These are phyloP conservation scores for Mesaphorura yosii DNA, from an alignment of 1,140 invertebrate species.

Conservation along the genomic window DNA sequence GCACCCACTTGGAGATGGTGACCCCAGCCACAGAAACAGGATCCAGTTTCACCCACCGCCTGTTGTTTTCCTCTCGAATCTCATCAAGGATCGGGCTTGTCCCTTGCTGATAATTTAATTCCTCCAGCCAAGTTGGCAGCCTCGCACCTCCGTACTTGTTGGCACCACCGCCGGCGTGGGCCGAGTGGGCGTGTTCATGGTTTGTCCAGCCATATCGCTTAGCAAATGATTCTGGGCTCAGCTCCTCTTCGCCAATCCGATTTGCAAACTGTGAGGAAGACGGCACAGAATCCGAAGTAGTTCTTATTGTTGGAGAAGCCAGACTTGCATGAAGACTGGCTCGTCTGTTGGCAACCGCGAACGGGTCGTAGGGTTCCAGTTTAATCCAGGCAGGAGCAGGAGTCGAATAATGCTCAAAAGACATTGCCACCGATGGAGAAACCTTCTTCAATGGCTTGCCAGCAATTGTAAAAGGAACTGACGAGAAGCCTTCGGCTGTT, in stretches of 20 bases:
- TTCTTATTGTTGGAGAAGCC: background rate
- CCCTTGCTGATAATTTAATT: conserved; percentile 16
- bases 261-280: conserved; percentile 15
- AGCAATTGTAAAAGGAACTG: background rate
- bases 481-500: conserved; percentile 2
- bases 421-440: conserved; percentile 2
- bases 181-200: no score
- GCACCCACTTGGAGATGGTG: conserved; percentile 31
- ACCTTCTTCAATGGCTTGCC: background rate
- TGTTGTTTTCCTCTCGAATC: conserved; percentile 14
- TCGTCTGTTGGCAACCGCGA: background rate
- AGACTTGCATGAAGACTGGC: background rate
- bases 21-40: conserved; percentile 28
- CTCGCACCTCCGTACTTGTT: conserved; percentile 13
- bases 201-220: conserved; percentile 23
- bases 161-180: background rate
- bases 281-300: background rate
- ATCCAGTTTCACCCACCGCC: conserved; percentile 30
- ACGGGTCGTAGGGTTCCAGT: conserved; percentile 27
- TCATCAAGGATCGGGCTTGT: conserved; percentile 1
- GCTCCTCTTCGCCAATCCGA: conserved; percentile 18
- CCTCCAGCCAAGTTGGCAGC: conserved; percentile 26
- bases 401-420: conserved; percentile 5
- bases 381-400: conserved; percentile 22
- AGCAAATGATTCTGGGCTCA: conserved; percentile 29